Conservation (phyloP, 2,888 invertebrate species). For the Gerosis bhagava region DNA sequence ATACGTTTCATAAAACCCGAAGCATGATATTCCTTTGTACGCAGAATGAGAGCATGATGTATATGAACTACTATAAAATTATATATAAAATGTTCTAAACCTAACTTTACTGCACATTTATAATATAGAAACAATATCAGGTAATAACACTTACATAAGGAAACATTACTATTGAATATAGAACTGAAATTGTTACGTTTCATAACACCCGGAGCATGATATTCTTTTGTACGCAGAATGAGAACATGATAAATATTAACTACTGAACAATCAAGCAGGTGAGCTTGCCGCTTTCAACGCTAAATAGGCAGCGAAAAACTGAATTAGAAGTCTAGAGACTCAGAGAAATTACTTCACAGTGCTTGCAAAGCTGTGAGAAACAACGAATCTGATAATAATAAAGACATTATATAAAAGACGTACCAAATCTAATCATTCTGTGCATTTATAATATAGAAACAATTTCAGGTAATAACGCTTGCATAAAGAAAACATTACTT, state of each 20-base stretch:
- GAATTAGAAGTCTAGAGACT: no score
- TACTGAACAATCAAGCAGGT: conserved; percentile 21
- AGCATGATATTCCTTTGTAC: conserved; percentile 19
- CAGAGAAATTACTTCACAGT: no score
- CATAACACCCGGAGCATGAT: conserved; percentile 16
- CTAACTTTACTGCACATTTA: no score
- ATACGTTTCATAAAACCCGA: conserved; percentile 11
- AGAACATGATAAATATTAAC: conserved; percentile 25
- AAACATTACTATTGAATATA: conserved; percentile 7
- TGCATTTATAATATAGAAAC: no score
- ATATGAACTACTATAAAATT: conserved; percentile 24
- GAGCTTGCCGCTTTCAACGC: conserved; percentile 23
- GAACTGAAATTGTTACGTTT: neutral
- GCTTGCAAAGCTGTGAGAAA: no score
- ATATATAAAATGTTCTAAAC: no score
- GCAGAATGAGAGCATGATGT: conserved; percentile 25
- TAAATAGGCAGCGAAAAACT: conserved; percentile 27
- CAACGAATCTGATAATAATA: no score
- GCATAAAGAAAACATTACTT: conserved; percentile 12
- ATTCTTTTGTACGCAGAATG: conserved; percentile 22
- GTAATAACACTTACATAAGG: no score
- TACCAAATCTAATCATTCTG: no score
- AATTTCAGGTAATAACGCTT: no score
- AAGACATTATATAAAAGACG: no score
- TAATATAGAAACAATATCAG: no score